Evolutionary conservation across 2,888 invertebrate genomes (phyloP).

Genomic region (Anticlea derivata): DNA sequence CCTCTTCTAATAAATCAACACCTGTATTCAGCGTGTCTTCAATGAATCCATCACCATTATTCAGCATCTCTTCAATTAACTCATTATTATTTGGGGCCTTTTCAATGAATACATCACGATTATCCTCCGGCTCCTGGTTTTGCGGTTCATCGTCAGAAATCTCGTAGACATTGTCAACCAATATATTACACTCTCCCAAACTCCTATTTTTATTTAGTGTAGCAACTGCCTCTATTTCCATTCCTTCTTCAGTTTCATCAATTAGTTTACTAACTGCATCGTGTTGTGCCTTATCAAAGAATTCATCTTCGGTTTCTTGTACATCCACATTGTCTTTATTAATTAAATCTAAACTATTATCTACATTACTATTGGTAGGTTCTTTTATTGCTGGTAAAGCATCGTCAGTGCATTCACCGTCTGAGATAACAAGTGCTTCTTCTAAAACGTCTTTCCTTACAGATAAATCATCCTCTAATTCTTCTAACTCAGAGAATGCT

Average conservation of each 20-base stretch:
- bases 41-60: neutral
- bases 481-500: too few relatives aligned
- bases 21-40: too few relatives aligned
- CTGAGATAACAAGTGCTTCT: neutral
- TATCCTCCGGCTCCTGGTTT: neutral
- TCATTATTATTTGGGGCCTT: neutral
- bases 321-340: neutral
- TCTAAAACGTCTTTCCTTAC: neutral
- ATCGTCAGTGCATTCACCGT: neutral
- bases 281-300: neutral
- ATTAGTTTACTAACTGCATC: neutral
- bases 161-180: neutral
- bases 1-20: neutral
- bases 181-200: too few relatives aligned
- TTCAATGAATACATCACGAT: neutral
- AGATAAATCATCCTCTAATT: neutral
- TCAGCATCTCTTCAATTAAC: neutral
- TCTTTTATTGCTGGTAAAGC: neutral
- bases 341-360: neutral
- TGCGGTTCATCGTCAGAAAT: slow-evolving; percentile 17
- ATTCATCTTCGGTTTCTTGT: neutral
- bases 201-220: too few relatives aligned
- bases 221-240: neutral
- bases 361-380: neutral
- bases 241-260: slow-evolving; percentile 3